Base-by-base conservation (phyloP, 2,888 invertebrate genomes). In the Digitonthophagus gazella region DNA sequence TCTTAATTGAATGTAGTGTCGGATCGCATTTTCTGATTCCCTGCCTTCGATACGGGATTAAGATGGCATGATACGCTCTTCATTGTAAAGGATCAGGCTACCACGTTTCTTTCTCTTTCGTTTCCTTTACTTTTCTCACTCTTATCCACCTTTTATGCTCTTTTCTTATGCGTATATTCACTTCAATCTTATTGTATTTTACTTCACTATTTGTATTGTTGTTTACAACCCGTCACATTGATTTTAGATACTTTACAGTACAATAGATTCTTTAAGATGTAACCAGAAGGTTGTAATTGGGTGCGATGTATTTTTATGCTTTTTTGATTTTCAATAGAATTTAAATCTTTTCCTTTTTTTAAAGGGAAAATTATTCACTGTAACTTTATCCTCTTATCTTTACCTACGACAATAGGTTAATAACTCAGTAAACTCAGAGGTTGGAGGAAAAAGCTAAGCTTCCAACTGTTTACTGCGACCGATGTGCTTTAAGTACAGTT, bases 51-150 rank as follows among this genome's bases (percentile, higher is more conserved):
- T 71, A 72, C 71, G 67, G 77, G 77, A 79, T 78, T 79, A 78
- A 79, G 79, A 79, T 78, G 77, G 78, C 77, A 78, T 76, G 79
- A 79, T 79, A 78, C 76, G 78, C 78, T 54, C 70, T 70, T 58
- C 15, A 15, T n/a, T 61, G 20, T 61, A 61, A 20, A 61, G 15
- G n/a, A 58, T 58, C 28, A 44, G 28, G 28, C 28, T 44, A 44
- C 28, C 28, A 44, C 11, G 11, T 44, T 44, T 44, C 11, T 44
- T 44, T 44, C 28, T 44, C 28, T 11, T 44, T 44, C 28, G 28
- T 44, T 44, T 44, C n/a, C n/a, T n/a, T n/a, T n/a, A n/a, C n/a
- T n/a, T n/a, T n/a, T n/a, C n/a, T n/a, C n/a, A n/a, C n/a, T n/a
- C n/a, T n/a, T n/a, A n/a, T n/a, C n/a, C 6, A 44, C 28, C 28